Base-by-base conservation (phyloP, 2,888 invertebrate species). In the Smittia sp. region DNA sequence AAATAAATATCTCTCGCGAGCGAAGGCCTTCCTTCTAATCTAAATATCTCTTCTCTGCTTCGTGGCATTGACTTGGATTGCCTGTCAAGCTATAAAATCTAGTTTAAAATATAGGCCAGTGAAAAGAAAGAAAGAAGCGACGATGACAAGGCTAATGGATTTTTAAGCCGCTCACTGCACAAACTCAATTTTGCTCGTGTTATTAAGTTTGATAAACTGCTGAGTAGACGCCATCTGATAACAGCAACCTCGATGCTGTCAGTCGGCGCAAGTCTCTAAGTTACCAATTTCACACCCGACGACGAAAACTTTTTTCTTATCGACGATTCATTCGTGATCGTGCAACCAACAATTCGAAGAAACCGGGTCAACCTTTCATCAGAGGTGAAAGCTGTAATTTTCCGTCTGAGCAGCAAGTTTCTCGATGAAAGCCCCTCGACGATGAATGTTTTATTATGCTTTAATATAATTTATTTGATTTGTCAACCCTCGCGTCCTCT, bases 181-280 rank as follows among this genome's bases (percentile, higher is more conserved):
- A 69, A 54, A 69, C 27, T 69, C 11, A 69, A 69, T 69, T 69
- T 69, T 25, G 27, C 25, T 69, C 54, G 15, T 20, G 27, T 18
- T 69, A 54, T 69, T 69, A 54, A 69, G 18, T 69, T 54, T 69
- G 54, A 54, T 54, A 69, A 69, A 69, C 52, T 69, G 69, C 52
- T 52, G 54, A 27, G 54, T 46, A 54, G 69, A 54, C 69, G 69
- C 69, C 69, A 54, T 27, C 18, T 18, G 20, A 58, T 58, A 58
- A 13, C 46, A 46, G 9, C 46, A 11, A n/a, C 2, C 46, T 46
- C 9, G 46, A 13, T 46, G 11, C n/a, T 46, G 2, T 15, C 46
- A 32, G 32, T 32, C 32, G 9, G n/a, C n/a, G n/a, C n/a, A n/a
- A n/a, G n/a, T n/a, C n/a, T n/a, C n/a, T n/a, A n/a, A n/a, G n/a